Conservation (phyloP, 2,797 vertebrate species). For the Chelmon rostratus region DNA sequence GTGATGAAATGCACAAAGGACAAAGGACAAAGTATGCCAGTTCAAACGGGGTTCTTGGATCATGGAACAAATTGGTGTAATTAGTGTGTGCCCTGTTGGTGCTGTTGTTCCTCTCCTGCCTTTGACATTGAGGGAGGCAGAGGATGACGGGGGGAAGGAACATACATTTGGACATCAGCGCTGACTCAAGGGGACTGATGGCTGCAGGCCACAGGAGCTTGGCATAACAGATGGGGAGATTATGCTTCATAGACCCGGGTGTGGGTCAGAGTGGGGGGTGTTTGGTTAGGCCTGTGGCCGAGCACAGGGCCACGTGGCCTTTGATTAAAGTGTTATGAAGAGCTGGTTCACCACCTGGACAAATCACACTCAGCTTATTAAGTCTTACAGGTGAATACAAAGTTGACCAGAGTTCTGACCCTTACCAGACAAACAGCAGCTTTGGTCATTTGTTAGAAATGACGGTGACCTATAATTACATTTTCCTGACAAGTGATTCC, state of each 20-base stretch:
- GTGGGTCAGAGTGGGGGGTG: conserved; percentile 1
- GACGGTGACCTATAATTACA: no score
- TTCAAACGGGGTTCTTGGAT: neutral
- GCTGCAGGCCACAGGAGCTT: conserved; percentile 12
- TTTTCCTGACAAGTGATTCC: no score
- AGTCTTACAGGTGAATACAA: neutral
- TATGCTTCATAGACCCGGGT: conserved; percentile 35
- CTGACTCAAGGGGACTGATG: conserved; percentile 25
- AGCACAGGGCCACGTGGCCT: conserved; percentile 9
- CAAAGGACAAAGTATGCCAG: neutral
- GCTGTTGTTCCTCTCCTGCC: conserved; percentile 8
- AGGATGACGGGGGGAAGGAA: conserved; percentile 7
- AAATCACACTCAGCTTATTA: conserved; percentile 14
- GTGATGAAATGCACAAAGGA: neutral
- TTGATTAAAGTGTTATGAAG: conserved; percentile 11
- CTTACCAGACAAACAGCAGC: neutral
- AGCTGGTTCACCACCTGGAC: conserved; percentile 1
- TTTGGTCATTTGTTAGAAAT: no score
- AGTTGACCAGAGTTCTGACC: neutral
- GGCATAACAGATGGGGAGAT: conserved; percentile 57
- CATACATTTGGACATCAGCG: conserved; percentile 28
- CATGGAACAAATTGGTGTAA: conserved; percentile 8
- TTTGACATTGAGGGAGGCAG: neutral
- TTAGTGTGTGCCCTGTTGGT: neutral
- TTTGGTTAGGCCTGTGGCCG: conserved; percentile 16